A percentile compares a stretch with the other conserved stretches of the same genome.
These are phyloP conservation scores for Takifugu flavidus DNA, from an alignment of 2,113 vertebrate species.

Conservation along the genomic window DNA sequence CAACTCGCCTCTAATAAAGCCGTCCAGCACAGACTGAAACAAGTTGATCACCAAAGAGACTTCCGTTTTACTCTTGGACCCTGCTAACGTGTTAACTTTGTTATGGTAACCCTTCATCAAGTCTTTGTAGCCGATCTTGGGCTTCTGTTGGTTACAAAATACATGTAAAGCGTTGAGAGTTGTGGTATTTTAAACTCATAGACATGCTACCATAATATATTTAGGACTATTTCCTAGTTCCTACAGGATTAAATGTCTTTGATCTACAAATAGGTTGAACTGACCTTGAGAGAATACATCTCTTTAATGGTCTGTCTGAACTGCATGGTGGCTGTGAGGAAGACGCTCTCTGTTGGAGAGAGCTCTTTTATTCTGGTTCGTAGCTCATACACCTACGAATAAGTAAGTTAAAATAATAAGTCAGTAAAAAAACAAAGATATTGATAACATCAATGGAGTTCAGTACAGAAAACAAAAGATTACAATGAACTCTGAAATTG, in stretches of 20 bases:
- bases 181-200: neutral
- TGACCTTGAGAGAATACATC: constrained; percentile 89
- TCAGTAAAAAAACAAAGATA: too few species aligned
- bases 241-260: neutral
- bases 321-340: constrained; percentile 85
- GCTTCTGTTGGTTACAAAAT: constrained; percentile 74
- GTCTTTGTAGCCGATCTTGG: constrained; percentile 86
- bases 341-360: constrained; percentile 84
- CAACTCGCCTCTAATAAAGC: constrained; percentile 82
- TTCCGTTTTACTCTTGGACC: constrained; percentile 76
- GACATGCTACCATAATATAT: neutral
- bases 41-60: constrained; percentile 90
- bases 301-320: constrained; percentile 91
- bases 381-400: constrained; percentile 85
- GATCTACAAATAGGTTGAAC: constrained; percentile 40
- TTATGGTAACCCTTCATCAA: constrained; percentile 89
- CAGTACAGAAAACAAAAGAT: neutral
- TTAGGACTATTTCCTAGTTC: neutral
- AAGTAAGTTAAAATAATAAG: too few species aligned
- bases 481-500: too few species aligned
- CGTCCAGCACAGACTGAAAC: constrained; percentile 92
- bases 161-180: neutral
- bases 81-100: constrained; percentile 80
- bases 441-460: neutral
- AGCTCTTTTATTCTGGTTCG: constrained; percentile 74